Percentiles rank a stretch among this genome's conserved stretches.
phyloP scores from a whole-genome alignment of 2,113 vertebrate species.

The Scytalopus superciliaris region DNA sequence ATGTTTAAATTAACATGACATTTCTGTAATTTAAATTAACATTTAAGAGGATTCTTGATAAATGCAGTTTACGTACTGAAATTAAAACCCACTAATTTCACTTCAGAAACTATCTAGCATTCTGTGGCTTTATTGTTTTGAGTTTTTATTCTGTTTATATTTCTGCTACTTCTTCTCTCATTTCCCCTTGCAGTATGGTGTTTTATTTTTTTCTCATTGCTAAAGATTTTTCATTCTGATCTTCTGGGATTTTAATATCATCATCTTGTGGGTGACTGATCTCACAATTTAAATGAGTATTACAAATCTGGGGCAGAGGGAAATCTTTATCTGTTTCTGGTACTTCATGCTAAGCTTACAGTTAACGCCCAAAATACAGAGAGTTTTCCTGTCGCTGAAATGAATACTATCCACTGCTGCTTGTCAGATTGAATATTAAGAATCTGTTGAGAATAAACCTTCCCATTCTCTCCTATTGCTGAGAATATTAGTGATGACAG shows the following conservation, averaged over 20 bases:
- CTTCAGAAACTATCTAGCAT: not conserved
- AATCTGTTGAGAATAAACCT: conserved; percentile 54
- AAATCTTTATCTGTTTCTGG: not conserved
- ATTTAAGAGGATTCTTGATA: not conserved
- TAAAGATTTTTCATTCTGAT: not conserved
- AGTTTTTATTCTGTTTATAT: not conserved
- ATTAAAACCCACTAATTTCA: not conserved
- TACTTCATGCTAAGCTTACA: not conserved
- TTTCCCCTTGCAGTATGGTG: not conserved
- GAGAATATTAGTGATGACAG: conserved; percentile 67
- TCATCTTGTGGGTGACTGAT: not conserved
- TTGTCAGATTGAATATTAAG: conserved; percentile 41
- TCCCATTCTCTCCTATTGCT: conserved; percentile 16
- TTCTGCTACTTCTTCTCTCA: not conserved
- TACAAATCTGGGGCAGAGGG: not conserved
- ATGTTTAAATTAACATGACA: not conserved
- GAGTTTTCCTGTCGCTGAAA: conserved; percentile 8
- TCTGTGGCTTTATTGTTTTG: not conserved
- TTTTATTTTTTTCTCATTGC: not conserved
- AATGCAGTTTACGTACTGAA: not conserved
- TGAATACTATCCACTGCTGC: not conserved
- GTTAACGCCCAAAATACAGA: not conserved
- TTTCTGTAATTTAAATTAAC: not conserved
- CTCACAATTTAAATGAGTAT: not conserved
- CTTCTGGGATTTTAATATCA: not conserved